Evolutionary conservation across 2,888 invertebrate genomes (phyloP).

Genomic region (Aphodius sticticus): DNA sequence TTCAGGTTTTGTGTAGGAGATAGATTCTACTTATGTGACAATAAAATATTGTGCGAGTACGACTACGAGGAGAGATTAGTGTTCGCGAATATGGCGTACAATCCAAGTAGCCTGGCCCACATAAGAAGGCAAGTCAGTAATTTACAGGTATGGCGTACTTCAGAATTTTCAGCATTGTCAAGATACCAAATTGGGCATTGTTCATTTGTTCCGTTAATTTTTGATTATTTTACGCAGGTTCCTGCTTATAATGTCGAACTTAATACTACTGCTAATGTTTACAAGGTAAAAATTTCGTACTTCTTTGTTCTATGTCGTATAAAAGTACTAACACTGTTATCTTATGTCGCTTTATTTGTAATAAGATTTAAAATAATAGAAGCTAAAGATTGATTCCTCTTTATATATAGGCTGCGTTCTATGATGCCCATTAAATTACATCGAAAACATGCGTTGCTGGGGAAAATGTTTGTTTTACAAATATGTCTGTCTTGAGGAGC

Average conservation of each 20-base stretch:
- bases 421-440: no score
- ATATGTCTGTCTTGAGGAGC: no score
- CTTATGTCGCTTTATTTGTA: not conserved
- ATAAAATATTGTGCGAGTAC: slow-evolving; percentile 93
- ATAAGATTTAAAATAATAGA: no score
- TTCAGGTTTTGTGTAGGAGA: slow-evolving; percentile 94
- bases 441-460: no score
- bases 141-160: slow-evolving; percentile 54
- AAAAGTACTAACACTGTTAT: slow-evolving; percentile 27
- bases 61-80: slow-evolving; percentile 92
- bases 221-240: slow-evolving; percentile 28
- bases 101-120: slow-evolving; percentile 86
- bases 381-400: no score
- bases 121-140: slow-evolving; percentile 84
- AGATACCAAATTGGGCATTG: not conserved
- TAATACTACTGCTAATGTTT: slow-evolving; percentile 29
- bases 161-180: slow-evolving; percentile 16
- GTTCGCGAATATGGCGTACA: slow-evolving; percentile 88
- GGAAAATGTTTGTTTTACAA: no score
- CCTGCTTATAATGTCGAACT: slow-evolving; percentile 28
- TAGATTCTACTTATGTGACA: slow-evolving; percentile 91
- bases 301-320: slow-evolving; percentile 13
- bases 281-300: slow-evolving; percentile 25
- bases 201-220: not conserved
- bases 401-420: no score